Conservation (phyloP, 1,140 invertebrate species). For the Eueides isabella region DNA sequence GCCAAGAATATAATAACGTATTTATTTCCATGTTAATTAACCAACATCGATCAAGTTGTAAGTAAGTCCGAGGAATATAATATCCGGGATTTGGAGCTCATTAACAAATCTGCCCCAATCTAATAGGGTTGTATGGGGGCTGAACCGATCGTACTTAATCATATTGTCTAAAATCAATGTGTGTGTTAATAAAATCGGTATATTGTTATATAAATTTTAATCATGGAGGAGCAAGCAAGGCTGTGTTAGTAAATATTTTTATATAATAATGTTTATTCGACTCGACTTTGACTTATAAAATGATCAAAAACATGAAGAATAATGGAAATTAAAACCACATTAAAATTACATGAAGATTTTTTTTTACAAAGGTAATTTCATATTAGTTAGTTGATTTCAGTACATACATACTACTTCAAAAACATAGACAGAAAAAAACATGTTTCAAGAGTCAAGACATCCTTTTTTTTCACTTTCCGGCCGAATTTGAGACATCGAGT, state of each 20-base stretch:
- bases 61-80: background rate
- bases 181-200: background rate
- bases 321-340: no score
- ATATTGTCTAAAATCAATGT: background rate
- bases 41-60: background rate
- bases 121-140: slow-evolving; percentile 1
- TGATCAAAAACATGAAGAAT: no score
- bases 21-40: background rate
- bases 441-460: no score
- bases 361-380: no score
- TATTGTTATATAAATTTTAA: background rate
- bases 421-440: no score
- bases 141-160: background rate
- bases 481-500: background rate
- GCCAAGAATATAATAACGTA: background rate
- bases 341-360: no score
- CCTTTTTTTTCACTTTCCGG: no score
- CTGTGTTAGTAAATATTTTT: no score
- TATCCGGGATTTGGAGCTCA: slow-evolving; percentile 4
- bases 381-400: no score
- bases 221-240: background rate
- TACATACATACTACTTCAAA: no score
- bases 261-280: no score
- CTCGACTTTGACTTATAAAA: no score
- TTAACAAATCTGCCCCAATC: slow-evolving; percentile 5